A percentile compares a stretch with the other conserved stretches of the same genome.
Conservation (phyloP, 2,113 vertebrate species). For the Microtus ochrogaster region DNA sequence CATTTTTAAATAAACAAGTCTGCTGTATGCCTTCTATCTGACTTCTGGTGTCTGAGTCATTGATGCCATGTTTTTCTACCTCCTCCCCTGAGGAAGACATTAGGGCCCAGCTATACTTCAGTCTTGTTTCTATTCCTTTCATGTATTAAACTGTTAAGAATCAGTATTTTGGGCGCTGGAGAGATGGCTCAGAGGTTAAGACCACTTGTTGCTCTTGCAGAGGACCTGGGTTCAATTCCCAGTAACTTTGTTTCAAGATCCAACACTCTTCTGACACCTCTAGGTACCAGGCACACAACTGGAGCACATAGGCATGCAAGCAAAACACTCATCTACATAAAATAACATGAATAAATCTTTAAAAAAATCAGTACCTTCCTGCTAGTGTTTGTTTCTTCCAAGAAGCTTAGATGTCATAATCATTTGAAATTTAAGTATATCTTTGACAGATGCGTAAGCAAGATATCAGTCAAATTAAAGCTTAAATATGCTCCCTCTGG, state of each 20-base stretch:
- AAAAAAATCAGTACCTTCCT: constrained; percentile 54
- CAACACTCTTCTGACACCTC: not conserved
- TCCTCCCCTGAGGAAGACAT: too few species aligned
- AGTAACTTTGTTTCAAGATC: not conserved
- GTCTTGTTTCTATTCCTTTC: constrained; percentile 67
- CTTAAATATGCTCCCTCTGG: not conserved
- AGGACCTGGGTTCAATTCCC: not conserved
- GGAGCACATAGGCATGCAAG: not conserved
- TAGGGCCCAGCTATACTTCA: not conserved
- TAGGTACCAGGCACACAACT: not conserved
- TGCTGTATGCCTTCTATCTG: too few species aligned
- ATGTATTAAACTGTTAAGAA: constrained; percentile 53
- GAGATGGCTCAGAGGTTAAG: not conserved
- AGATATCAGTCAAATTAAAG: constrained; percentile 34
- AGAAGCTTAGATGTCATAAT: constrained; percentile 26
- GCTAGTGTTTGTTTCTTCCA: constrained; percentile 55
- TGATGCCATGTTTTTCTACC: too few species aligned
- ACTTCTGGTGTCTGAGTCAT: too few species aligned
- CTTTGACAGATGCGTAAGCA: constrained; percentile 30
- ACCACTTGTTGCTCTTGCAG: not conserved
- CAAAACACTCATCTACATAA: not conserved
- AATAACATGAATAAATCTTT: not conserved
- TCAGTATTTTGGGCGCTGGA: constrained; percentile 10
- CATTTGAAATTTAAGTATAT: constrained; percentile 20
- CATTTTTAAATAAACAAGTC: too few species aligned